A percentile compares a stretch with the other conserved stretches of the same genome.
Evolutionary conservation across 2,888 invertebrate species (phyloP).

Genomic region (Dione vanillae): DNA sequence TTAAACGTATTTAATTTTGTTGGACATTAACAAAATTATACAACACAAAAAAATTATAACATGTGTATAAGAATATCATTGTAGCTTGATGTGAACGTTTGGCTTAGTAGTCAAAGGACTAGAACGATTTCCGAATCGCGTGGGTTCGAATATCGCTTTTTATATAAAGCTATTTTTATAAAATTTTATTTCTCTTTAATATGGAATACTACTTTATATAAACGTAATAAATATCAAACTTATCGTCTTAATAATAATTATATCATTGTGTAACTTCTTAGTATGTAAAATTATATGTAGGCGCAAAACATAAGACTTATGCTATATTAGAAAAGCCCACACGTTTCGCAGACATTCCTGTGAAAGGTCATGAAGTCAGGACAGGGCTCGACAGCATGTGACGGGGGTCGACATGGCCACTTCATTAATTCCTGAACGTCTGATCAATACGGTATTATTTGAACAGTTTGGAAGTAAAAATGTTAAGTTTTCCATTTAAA

Average conservation of each 20-base stretch:
- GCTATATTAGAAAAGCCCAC: constrained; percentile 53
- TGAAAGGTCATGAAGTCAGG: constrained; percentile 63
- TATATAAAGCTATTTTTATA: too few species aligned
- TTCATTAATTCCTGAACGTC: constrained; percentile 80
- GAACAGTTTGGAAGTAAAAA: constrained; percentile 17
- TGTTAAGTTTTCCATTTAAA: not conserved
- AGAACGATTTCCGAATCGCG: too few species aligned
- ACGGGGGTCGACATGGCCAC: constrained; percentile 80
- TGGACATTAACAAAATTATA: too few species aligned
- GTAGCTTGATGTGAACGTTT: too few species aligned
- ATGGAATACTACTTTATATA: too few species aligned
- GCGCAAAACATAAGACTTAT: constrained; percentile 37
- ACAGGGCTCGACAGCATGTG: constrained; percentile 60
- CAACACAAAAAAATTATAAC: not conserved
- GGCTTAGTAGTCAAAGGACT: too few species aligned
- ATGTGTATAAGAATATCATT: too few species aligned
- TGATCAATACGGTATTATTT: constrained; percentile 65
- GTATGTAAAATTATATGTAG: constrained; percentile 32
- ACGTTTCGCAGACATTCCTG: constrained; percentile 76
- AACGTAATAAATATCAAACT: not conserved
- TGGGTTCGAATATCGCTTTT: too few species aligned
- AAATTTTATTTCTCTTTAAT: too few species aligned
- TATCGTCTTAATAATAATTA: not conserved
- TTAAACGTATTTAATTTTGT: too few species aligned
- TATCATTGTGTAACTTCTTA: constrained; percentile 3